These are phyloP conservation scores for Lagopus leucura DNA, from an alignment of 2,113 vertebrate genomes.

Conservation along the genomic window DNA sequence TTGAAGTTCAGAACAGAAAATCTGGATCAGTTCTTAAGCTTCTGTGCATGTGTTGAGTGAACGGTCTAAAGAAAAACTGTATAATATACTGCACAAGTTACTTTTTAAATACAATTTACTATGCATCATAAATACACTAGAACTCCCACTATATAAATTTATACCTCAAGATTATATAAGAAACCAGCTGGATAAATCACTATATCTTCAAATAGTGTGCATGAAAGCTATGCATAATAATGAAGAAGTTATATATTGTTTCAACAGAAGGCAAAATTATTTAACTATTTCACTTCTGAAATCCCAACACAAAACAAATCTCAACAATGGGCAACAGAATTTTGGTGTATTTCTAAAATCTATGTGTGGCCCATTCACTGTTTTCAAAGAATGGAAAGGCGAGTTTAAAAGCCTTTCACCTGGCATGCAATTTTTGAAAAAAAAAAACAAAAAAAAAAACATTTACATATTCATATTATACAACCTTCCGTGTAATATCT, in stretches of 20 bases:
- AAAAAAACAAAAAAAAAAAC: background rate
- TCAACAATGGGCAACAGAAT: background rate
- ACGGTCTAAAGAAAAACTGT: background rate
- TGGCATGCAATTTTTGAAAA: background rate
- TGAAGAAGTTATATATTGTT: slow-evolving; percentile 40
- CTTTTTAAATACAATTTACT: slow-evolving; percentile 61
- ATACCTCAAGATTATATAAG: slow-evolving; percentile 56
- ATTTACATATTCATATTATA: background rate
- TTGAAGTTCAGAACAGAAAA: slow-evolving; percentile 36
- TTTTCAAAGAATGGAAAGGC: background rate
- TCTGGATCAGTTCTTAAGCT: background rate
- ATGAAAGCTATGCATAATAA: slow-evolving; percentile 37
- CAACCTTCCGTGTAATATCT: background rate
- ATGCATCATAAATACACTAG: slow-evolving; percentile 56
- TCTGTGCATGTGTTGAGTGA: slow-evolving; percentile 6
- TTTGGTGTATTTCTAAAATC: background rate
- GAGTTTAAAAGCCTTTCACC: background rate
- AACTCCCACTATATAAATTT: slow-evolving; percentile 51
- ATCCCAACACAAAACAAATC: background rate
- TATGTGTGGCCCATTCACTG: background rate
- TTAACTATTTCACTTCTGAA: slow-evolving; percentile 19
- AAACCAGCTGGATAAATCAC: slow-evolving; percentile 57
- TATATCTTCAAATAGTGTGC: slow-evolving; percentile 36
- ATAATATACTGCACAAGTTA: slow-evolving; percentile 48
- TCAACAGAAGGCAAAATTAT: slow-evolving; percentile 46